These are phyloP conservation scores for Pilophorus perplexus DNA, from an alignment of 2,888 invertebrate species.

Conservation along the genomic window DNA sequence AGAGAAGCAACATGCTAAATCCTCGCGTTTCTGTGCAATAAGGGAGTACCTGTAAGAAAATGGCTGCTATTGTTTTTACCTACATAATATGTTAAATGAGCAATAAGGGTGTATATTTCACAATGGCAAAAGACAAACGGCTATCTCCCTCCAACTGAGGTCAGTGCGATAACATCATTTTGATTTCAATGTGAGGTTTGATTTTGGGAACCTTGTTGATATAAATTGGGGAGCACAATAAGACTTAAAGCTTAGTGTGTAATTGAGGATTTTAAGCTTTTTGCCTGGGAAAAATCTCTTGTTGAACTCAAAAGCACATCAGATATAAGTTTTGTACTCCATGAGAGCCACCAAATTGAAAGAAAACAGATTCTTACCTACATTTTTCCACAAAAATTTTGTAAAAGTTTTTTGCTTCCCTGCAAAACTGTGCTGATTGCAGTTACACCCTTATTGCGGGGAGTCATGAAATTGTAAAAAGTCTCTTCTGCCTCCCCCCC, in stretches of 20 bases:
- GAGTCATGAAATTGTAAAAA: too few relatives aligned
- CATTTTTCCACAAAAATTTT: too few relatives aligned
- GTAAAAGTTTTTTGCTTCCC: background rate
- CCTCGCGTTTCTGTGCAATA: background rate
- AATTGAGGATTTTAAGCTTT: background rate
- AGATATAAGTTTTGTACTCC: background rate
- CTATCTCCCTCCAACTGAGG: too few relatives aligned
- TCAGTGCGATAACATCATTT: too few relatives aligned
- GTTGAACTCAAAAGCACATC: background rate
- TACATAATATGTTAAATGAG: background rate
- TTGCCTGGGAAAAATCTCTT: background rate
- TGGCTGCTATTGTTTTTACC: background rate
- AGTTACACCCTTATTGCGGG: background rate
- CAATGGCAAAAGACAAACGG: too few relatives aligned
- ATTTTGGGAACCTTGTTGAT: too few relatives aligned
- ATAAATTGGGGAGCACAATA: too few relatives aligned
- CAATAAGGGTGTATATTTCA: background rate
- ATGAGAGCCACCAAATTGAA: background rate
- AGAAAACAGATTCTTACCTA: background rate
- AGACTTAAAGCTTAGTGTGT: too few relatives aligned
- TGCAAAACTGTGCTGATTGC: background rate
- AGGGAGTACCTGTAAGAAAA: background rate
- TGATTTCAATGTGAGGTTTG: too few relatives aligned
- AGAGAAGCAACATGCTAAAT: background rate
- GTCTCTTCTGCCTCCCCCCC: too few relatives aligned